Evolutionary conservation across 2,797 vertebrate species (phyloP).

Genomic region (Sebastes oblongus): DNA sequence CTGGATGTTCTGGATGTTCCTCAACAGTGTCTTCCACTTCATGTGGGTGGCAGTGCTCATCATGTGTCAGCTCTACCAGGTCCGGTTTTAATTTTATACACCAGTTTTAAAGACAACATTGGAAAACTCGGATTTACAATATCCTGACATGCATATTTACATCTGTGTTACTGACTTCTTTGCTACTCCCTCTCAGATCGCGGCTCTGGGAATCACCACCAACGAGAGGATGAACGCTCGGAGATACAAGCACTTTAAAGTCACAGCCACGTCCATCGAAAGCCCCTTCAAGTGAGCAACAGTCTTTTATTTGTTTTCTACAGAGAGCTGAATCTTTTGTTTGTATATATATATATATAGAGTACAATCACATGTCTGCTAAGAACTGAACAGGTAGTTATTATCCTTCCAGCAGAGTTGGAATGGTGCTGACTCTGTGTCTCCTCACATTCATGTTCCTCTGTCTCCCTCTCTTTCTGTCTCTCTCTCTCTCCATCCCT

Average conservation of each 20-base stretch:
- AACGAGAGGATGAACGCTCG: conserved; percentile 99
- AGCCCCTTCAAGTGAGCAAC: conserved; percentile 96
- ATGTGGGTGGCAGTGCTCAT: conserved; percentile 99
- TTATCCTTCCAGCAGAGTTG: too few relatives aligned
- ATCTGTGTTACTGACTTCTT: background rate
- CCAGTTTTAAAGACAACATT: too few relatives aligned
- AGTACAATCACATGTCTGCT: too few relatives aligned
- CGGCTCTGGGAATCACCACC: conserved; percentile 97
- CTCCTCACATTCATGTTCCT: background rate
- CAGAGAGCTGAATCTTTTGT: background rate
- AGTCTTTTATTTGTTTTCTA: background rate
- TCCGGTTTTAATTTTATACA: background rate
- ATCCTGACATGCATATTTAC: background rate
- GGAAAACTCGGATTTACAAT: too few relatives aligned
- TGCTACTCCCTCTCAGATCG: conserved; percentile 82
- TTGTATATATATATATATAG: too few relatives aligned
- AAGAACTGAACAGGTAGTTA: too few relatives aligned
- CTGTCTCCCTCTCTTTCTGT: background rate
- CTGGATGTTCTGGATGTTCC: conserved; percentile 99
- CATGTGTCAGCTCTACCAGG: conserved; percentile 99
- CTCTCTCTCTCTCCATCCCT: rapidly evolving
- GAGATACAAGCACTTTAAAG: conserved; percentile 99
- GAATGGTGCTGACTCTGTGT: background rate
- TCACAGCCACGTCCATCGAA: conserved; percentile 98
- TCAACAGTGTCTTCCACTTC: conserved; percentile 98